Evolutionary conservation across 2,113 vertebrate genomes (phyloP).

Genomic region (Albula goreensis): DNA sequence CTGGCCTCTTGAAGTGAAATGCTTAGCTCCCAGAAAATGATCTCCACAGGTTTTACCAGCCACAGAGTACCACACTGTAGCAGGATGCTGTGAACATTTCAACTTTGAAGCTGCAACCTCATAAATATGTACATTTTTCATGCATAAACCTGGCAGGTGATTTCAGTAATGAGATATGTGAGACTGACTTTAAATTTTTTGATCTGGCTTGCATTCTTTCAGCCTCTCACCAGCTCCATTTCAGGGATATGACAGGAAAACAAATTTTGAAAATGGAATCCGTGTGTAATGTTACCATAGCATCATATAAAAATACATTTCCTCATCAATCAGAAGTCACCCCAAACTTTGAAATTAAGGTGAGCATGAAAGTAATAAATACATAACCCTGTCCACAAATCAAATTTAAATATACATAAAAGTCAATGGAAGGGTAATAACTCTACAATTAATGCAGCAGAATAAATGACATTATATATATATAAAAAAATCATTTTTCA

Average conservation of each 20-base stretch:
- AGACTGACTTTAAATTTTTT: neutral
- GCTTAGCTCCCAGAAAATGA: neutral
- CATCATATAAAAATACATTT: slow-evolving; percentile 45
- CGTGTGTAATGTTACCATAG: slow-evolving; percentile 13
- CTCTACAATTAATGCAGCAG: slow-evolving; percentile 6
- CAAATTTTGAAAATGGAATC: neutral
- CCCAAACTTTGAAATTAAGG: slow-evolving; percentile 32
- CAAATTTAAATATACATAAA: neutral
- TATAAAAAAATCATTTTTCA: neutral
- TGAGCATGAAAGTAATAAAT: slow-evolving; percentile 14
- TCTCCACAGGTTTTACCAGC: neutral
- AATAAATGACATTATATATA: neutral
- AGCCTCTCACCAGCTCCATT: too few relatives aligned
- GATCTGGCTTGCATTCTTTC: neutral
- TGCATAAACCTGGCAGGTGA: slow-evolving; percentile 3
- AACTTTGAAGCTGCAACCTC: neutral
- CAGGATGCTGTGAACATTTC: neutral
- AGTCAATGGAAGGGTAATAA: neutral
- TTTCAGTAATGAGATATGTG: neutral
- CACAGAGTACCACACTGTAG: neutral
- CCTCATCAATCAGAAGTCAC: slow-evolving; percentile 8
- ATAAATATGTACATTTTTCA: neutral
- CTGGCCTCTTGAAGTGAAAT: neutral
- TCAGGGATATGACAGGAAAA: neutral
- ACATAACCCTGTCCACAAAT: neutral